A percentile compares a stretch with the other conserved stretches of the same genome.
Conservation (phyloP, 2,797 vertebrate species). For the Pangasius djambal region DNA sequence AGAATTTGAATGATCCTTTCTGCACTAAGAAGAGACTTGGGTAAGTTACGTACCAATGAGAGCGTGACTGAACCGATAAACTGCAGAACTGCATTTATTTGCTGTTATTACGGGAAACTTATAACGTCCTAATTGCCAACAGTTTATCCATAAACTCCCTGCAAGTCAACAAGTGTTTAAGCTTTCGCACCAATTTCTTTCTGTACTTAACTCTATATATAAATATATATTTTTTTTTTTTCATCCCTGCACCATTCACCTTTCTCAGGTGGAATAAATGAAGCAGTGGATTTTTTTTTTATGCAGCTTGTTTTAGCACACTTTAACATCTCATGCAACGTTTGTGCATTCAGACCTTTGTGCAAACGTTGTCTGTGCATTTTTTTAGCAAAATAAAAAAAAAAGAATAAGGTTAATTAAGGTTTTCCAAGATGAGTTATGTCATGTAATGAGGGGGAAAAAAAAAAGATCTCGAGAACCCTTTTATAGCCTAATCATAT, state of each 20-base stretch:
- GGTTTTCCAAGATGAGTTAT: background rate
- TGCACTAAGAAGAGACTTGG: background rate
- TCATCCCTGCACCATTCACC: background rate
- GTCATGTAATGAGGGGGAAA: background rate
- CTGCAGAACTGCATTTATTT: background rate
- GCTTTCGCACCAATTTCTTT: background rate
- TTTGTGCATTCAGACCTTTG: background rate
- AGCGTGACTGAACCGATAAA: background rate
- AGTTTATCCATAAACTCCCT: background rate
- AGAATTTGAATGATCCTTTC: background rate
- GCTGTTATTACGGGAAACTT: background rate
- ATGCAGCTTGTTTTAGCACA: background rate
- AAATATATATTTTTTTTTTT: too few species aligned
- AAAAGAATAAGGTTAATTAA: background rate
- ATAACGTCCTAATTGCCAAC: background rate
- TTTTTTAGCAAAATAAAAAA: background rate
- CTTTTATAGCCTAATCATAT: background rate
- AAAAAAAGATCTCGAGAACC: background rate
- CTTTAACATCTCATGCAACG: background rate
- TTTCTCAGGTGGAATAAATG: background rate
- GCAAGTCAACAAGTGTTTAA: conserved; percentile 32
- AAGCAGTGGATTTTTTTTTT: background rate
- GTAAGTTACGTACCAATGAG: background rate
- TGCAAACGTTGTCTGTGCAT: too few species aligned
- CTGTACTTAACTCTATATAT: background rate